Evolutionary conservation across 2,888 invertebrate genomes (phyloP), one percentile per base, ranked within the genome.

Genomic region (Amphipoea lucens): DNA sequence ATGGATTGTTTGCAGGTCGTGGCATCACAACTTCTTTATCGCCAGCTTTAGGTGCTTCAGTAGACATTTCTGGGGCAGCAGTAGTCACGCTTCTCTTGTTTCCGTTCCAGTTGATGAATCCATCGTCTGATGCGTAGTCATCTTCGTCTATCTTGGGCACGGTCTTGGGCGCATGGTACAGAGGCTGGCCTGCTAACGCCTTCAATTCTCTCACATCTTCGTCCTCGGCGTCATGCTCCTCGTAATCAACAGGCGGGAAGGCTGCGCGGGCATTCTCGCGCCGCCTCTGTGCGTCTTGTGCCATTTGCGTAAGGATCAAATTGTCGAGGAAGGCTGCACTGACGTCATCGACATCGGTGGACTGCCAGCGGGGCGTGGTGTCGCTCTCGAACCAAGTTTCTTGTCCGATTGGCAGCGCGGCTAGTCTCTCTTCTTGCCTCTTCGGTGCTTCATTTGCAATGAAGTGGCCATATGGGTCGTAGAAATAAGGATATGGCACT

Each of bases 251-350:
- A 90, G 94, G 93, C 86, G 96, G 92, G 90, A 97, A 95, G 83
- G 96, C 94, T 76, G 96, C 96, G 82, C 96, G 95, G 82, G 96
- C 93, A 90, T 96, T 96, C 85, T 97, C 96, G 42, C 97, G 95
- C 14, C 97, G 96, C 81, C 95, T 93, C 86, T 96, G 95, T 81
- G 97, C 97, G 89, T 97, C 97, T 91, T 97, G 97, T 90, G 97
- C 97, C 97, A 97, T 97, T 93, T 98, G 97, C 2, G 98, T 97
- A 85, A 98, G 96, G 88, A 98, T 98, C 83, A 98, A 94, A 91
- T 98, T 98, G 90, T 98, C 97, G 77, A 98, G 95, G 92, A 98
- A 98, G 72, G 97, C 97, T 76, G 97, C 97, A 92, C 97, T 98
- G 92, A 96, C 97, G 93, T 95, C 96, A 94, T 97, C 97, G 68